phyloP scores from a whole-genome alignment of 2,797 vertebrate species.

The Rhabdophis nuchalis region DNA sequence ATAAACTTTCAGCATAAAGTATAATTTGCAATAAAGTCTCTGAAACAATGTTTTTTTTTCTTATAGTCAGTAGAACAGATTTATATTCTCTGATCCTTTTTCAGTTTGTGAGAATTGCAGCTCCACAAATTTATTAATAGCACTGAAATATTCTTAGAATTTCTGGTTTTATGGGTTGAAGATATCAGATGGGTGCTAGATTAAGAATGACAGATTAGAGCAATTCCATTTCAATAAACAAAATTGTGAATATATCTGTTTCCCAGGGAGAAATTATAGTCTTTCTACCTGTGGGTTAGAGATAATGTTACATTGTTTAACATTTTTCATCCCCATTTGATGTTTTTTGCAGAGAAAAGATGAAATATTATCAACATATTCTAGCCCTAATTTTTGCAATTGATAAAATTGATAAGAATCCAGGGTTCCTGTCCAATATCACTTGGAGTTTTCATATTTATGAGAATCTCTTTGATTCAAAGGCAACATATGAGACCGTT shows the following conservation, averaged over 20 bases:
- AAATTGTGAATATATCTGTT: not conserved
- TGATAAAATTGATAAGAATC: conserved; percentile 4
- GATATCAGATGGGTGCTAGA: not conserved
- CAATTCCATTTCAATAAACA: not conserved
- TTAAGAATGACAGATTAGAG: not conserved
- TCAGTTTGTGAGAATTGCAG: not conserved
- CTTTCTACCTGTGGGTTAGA: not conserved
- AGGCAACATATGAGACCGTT: not conserved
- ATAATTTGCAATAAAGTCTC: not conserved
- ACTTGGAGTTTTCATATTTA: conserved; percentile 1
- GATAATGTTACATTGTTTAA: not conserved
- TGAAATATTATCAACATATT: not conserved
- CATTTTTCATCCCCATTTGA: too few relatives aligned
- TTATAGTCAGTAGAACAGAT: not conserved
- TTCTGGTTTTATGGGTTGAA: not conserved
- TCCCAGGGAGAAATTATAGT: not conserved
- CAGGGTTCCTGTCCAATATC: not conserved
- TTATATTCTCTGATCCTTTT: not conserved
- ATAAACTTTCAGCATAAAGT: not conserved
- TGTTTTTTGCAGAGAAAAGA: not conserved
- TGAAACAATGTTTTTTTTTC: not conserved
- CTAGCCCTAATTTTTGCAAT: not conserved
- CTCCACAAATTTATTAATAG: not conserved
- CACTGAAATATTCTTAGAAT: not conserved
- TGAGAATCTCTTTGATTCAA: not conserved